Evolutionary conservation across 1,140 invertebrate genomes (phyloP).

Genomic region (Antheraea mylitta): DNA sequence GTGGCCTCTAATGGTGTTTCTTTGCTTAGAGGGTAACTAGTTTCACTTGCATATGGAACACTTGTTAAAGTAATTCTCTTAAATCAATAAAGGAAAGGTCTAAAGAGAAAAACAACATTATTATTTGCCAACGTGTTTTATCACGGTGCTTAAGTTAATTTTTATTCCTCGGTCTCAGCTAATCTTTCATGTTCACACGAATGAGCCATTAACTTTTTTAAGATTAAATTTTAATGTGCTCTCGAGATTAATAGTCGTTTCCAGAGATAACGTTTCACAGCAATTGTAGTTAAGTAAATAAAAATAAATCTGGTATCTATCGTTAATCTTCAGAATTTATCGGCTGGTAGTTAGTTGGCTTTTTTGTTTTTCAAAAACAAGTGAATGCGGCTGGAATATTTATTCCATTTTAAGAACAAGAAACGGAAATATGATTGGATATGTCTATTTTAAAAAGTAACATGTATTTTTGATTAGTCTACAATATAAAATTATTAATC

Average conservation of each 20-base stretch:
- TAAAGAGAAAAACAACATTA: background rate
- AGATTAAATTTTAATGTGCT: conserved; percentile 49
- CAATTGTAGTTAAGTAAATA: conserved; percentile 68
- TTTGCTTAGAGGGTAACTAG: conserved; percentile 63
- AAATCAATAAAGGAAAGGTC: conserved; percentile 1
- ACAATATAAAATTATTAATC: too few relatives aligned
- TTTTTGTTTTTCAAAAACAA: conserved; percentile 30
- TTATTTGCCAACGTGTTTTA: conserved; percentile 10
- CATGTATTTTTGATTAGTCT: too few relatives aligned
- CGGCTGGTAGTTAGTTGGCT: conserved; percentile 55
- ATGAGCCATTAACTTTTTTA: conserved; percentile 34
- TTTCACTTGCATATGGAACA: conserved; percentile 61
- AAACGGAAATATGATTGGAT: conserved; percentile 29
- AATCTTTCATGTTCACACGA: conserved; percentile 30
- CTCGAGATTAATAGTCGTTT: conserved; percentile 65
- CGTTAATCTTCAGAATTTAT: conserved; percentile 73
- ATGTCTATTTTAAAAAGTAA: too few relatives aligned
- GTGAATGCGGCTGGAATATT: conserved; percentile 65
- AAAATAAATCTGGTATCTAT: conserved; percentile 69
- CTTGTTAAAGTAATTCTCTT: conserved; percentile 47
- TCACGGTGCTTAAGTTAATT: conserved; percentile 11
- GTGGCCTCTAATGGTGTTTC: conserved; percentile 69
- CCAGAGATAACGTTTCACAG: conserved; percentile 63
- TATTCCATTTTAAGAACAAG: conserved; percentile 60
- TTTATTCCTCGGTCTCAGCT: conserved; percentile 21